Conservation (phyloP, 2,888 invertebrate species). For the Drosophila affinis region DNA sequence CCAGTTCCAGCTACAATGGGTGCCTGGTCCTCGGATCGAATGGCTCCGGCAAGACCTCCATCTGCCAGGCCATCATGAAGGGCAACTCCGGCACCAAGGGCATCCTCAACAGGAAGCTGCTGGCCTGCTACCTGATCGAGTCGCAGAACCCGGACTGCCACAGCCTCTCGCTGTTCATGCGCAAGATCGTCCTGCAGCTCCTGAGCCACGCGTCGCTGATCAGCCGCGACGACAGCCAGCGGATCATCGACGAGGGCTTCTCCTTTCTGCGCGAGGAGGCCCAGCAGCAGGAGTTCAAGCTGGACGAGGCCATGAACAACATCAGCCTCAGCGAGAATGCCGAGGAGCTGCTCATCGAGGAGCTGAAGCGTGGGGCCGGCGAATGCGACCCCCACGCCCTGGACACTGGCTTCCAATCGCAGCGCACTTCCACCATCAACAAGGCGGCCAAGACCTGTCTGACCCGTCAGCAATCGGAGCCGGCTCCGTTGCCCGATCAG, state of each 20-base stretch:
- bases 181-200: constrained; percentile 93
- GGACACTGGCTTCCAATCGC: constrained; percentile 67
- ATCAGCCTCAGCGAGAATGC: constrained; percentile 81
- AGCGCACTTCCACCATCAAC: constrained; percentile 72
- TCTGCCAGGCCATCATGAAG: constrained; percentile 89
- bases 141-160: constrained; percentile 93
- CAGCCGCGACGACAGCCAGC: constrained; percentile 79
- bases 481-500: constrained; percentile 74
- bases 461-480: constrained; percentile 83
- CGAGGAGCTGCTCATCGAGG: constrained; percentile 83
- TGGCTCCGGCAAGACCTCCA: constrained; percentile 97
- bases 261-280: constrained; percentile 81
- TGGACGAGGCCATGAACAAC: constrained; percentile 80
- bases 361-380: constrained; percentile 78
- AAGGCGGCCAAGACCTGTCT: constrained; percentile 58
- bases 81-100: constrained; percentile 84
- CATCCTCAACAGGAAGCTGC: constrained; percentile 88
- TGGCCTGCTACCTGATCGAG: constrained; percentile 95
- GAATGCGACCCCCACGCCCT: constrained; percentile 76
- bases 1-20: constrained; percentile 87
- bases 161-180: constrained; percentile 93
- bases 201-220: constrained; percentile 87
- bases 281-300: constrained; percentile 81
- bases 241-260: constrained; percentile 80
- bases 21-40: constrained; percentile 95